phyloP scores from a whole-genome alignment of 2,888 invertebrate species.

The Orchesellides sinensis region DNA sequence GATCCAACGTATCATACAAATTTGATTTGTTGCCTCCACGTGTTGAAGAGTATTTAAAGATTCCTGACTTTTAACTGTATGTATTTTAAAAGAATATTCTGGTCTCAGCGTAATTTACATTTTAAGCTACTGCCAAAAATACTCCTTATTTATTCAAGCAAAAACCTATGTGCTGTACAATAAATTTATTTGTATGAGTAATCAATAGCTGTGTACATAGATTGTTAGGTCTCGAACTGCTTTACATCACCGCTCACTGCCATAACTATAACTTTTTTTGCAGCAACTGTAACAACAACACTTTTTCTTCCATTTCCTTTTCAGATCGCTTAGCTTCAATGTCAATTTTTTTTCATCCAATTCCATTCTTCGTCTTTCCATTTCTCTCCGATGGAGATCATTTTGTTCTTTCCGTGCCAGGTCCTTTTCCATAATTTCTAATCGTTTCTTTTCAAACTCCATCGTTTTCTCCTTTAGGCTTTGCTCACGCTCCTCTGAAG shows the following conservation, averaged over 20 bases:
- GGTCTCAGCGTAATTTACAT: no score
- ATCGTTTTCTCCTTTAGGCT: neutral
- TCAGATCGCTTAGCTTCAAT: neutral
- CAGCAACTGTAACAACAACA: neutral
- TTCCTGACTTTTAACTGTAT: neutral
- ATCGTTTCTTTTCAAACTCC: constrained; percentile 1
- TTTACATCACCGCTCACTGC: no score
- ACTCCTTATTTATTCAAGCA: no score
- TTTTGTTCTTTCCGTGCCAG: neutral
- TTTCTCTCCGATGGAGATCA: constrained; percentile 2
- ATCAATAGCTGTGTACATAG: no score
- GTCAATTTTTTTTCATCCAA: constrained; percentile 7
- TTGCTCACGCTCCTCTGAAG: neutral
- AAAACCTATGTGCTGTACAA: no score
- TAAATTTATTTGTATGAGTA: no score
- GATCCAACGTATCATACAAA: neutral
- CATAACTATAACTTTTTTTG: neutral
- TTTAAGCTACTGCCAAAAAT: no score
- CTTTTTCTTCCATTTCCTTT: neutral
- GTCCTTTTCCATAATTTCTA: constrained; percentile 7
- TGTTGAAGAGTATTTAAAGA: constrained; percentile 2
- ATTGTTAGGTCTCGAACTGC: no score
- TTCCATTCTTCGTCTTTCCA: constrained; percentile 14
- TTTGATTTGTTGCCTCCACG: constrained; percentile 10
- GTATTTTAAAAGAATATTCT: no score